Evolutionary conservation across 1,140 invertebrate genomes (phyloP).

Genomic region (Pogonognathellus flavescens): DNA sequence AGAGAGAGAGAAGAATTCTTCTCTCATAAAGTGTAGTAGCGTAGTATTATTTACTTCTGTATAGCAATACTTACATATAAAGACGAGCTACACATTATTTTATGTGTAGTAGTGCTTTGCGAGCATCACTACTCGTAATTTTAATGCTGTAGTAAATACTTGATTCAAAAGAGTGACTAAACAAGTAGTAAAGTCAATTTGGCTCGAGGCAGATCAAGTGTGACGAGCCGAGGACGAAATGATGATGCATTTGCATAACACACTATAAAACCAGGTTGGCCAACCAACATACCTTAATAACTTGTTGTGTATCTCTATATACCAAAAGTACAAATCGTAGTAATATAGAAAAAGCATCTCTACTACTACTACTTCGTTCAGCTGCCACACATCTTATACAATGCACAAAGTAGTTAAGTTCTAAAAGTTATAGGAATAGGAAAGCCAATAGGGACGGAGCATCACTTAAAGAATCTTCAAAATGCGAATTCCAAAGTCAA

Average conservation of each 20-base stretch:
- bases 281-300: not conserved
- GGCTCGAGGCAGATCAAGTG: conserved; percentile 50
- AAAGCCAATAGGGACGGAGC: not conserved
- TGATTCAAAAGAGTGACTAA: conserved; percentile 1
- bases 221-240: conserved; percentile 39
- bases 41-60: not conserved
- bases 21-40: too few species aligned
- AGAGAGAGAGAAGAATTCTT: too few species aligned
- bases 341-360: not conserved
- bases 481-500: conserved; percentile 35
- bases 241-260: conserved; percentile 42
- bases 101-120: not conserved
- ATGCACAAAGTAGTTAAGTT: too few species aligned
- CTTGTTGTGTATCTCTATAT: not conserved
- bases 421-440: not conserved
- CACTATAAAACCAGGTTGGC: not conserved
- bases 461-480: not conserved
- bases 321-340: not conserved
- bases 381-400: not conserved
- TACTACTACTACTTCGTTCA: not conserved
- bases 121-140: not conserved
- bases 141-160: not conserved
- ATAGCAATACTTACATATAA: not conserved
- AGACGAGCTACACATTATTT: not conserved
- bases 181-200: conserved; percentile 37